Evolutionary conservation across 2,113 vertebrate species (phyloP).

Genomic region (Pelmatolapia mariae): DNA sequence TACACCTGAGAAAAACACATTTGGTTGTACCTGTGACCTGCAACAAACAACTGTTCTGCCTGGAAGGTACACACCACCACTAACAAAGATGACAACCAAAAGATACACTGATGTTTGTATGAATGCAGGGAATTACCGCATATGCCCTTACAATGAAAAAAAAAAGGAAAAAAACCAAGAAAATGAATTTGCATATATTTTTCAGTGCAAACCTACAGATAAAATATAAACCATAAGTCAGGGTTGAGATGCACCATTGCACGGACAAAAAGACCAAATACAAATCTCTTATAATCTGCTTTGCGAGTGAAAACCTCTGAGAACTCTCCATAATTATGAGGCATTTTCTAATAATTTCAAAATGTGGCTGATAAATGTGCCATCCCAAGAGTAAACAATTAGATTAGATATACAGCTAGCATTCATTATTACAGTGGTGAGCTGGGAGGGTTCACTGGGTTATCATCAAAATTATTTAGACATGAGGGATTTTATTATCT

Average conservation of each 20-base stretch:
- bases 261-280: background rate
- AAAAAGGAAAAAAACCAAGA: background rate
- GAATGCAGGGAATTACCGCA: background rate
- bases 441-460: background rate
- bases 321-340: conserved; percentile 18
- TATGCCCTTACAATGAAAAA: background rate
- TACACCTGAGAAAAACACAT: conserved; percentile 1
- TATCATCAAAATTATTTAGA: conserved; percentile 10
- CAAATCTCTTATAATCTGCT: conserved; percentile 15
- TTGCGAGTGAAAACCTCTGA: conserved; percentile 6
- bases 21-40: background rate
- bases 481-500: background rate
- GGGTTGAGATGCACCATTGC: background rate
- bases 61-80: background rate
- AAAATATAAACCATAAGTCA: background rate
- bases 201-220: background rate
- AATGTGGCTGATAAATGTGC: background rate
- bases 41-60: background rate
- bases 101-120: background rate
- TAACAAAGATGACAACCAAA: background rate
- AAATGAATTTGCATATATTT: background rate
- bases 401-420: conserved; percentile 29
- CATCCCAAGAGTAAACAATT: background rate
- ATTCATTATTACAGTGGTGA: conserved; percentile 5
- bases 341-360: conserved; percentile 17